phyloP scores from a whole-genome alignment of 2,888 invertebrate genomes.

The Limnephilus lunatus region DNA sequence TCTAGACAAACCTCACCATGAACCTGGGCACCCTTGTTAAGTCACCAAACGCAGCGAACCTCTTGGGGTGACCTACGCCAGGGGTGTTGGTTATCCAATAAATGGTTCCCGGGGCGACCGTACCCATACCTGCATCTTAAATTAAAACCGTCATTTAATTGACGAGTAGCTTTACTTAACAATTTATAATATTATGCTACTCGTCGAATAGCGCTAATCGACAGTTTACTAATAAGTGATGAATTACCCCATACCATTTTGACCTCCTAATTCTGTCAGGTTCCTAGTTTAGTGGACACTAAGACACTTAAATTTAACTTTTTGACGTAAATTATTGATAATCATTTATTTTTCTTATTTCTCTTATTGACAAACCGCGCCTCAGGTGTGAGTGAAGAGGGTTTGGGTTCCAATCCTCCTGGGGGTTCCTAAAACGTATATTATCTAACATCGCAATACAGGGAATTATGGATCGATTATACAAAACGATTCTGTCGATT shows the following conservation, averaged over 20 bases:
- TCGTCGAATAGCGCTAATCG: no score
- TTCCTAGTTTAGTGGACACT: not conserved
- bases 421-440: not conserved
- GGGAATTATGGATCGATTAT: conserved; percentile 2
- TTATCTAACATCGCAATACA: not conserved
- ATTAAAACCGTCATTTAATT: no score
- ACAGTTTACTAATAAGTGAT: no score
- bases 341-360: not conserved
- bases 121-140: no score
- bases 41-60: no score
- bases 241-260: not conserved
- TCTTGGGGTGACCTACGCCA: no score
- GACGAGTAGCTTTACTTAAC: no score
- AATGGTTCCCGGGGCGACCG: no score
- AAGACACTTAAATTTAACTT: not conserved
- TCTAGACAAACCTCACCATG: no score
- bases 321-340: not conserved
- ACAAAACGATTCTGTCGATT: not conserved
- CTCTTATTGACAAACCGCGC: not conserved
- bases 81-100: no score
- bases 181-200: no score
- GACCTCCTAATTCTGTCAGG: not conserved
- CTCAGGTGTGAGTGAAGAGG: not conserved
- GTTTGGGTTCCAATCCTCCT: not conserved
- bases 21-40: no score